Conservation (phyloP, 2,797 vertebrate species). For the Typhlichthys eigenmanni region DNA sequence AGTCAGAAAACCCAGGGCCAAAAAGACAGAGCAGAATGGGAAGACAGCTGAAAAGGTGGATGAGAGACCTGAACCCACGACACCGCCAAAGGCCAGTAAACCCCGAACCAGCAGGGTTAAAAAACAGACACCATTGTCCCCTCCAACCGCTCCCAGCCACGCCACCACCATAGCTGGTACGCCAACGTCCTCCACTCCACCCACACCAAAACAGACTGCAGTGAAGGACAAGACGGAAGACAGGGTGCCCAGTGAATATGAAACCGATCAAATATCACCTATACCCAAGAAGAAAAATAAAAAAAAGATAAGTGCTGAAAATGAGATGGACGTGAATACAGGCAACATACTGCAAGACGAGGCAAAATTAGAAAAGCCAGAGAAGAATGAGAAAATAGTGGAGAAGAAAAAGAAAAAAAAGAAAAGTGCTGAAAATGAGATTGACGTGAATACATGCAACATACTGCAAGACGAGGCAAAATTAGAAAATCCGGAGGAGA, state of each 20-base stretch:
- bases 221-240: constrained; percentile 34
- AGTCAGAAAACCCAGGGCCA: constrained; percentile 56
- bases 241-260: constrained; percentile 10
- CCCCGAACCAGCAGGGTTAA: constrained; percentile 29
- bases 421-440: constrained; percentile 5
- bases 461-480: constrained; percentile 2
- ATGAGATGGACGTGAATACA: constrained; percentile 5
- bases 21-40: background rate
- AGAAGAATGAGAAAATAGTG: constrained; percentile 25
- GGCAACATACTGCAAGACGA: background rate
- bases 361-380: constrained; percentile 10
- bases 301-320: constrained; percentile 21
- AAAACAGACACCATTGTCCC: constrained; percentile 7
- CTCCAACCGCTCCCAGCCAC: background rate
- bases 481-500: constrained; percentile 8
- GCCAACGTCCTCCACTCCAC: background rate
- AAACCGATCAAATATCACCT: constrained; percentile 19
- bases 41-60: constrained; percentile 4
- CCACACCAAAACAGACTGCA: constrained; percentile 14
- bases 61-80: constrained; percentile 7
- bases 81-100: constrained; percentile 11
- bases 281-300: constrained; percentile 56
- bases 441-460: constrained; percentile 7
- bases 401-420: constrained; percentile 35
- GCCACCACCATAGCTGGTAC: background rate